These are phyloP conservation scores for Akabosia matsudoensis DNA, from an alignment of 1,140 invertebrate species.

Conservation along the genomic window DNA sequence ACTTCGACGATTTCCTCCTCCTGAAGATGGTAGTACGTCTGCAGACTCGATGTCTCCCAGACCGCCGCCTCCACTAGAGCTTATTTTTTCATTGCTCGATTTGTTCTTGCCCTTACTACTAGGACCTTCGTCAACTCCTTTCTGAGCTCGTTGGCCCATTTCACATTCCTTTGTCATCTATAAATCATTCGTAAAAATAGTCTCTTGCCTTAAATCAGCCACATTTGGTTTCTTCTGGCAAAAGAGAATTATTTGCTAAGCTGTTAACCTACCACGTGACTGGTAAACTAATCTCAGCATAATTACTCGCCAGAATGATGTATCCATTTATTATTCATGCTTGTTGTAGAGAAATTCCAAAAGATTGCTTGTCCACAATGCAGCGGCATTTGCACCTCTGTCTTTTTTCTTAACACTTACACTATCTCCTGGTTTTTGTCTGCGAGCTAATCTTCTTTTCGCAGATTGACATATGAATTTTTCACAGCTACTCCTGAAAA, in stretches of 20 bases:
- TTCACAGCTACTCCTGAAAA: too few species aligned
- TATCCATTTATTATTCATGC: background rate
- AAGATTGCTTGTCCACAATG: too few species aligned
- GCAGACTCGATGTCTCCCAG: slow-evolving; percentile 26
- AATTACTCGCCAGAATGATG: background rate
- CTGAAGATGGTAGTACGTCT: background rate
- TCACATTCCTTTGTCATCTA: slow-evolving; percentile 47
- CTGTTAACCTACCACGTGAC: slow-evolving; percentile 16
- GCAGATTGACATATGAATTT: too few species aligned
- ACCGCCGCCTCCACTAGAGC: slow-evolving; percentile 1
- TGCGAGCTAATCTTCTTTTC: too few species aligned
- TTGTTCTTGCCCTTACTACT: background rate
- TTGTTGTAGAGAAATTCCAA: background rate
- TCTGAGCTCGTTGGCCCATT: slow-evolving; percentile 39
- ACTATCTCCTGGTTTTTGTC: too few species aligned
- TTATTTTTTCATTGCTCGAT: slow-evolving; percentile 8
- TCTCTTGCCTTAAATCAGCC: background rate
- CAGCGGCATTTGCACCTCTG: too few species aligned
- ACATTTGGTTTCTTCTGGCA: too few species aligned
- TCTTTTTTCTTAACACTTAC: too few species aligned
- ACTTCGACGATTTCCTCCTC: background rate
- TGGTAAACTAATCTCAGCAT: background rate
- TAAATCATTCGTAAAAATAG: background rate
- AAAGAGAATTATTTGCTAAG: too few species aligned
- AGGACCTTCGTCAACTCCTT: slow-evolving; percentile 35